These are phyloP conservation scores for Petrocephalus sullivani DNA, from an alignment of 2,797 vertebrate genomes.

Conservation along the genomic window DNA sequence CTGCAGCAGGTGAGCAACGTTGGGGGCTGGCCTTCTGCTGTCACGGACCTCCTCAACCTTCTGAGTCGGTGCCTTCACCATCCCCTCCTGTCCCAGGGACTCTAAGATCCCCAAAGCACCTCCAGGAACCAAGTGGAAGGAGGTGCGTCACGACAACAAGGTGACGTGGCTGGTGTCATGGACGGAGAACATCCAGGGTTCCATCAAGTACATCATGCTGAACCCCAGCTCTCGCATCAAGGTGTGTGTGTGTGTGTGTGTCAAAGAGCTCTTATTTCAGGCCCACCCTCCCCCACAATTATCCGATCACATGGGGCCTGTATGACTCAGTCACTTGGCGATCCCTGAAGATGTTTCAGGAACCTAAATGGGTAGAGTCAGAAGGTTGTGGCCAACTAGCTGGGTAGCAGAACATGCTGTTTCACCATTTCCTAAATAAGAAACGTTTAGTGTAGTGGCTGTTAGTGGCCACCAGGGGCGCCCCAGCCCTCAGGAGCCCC, in stretches of 20 bases:
- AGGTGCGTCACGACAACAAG: constrained; percentile 92
- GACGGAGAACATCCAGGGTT: constrained; percentile 97
- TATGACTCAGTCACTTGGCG: background rate
- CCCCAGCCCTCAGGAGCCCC: background rate
- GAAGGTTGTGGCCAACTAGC: background rate
- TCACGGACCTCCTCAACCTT: background rate
- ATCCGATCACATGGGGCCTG: too few species aligned
- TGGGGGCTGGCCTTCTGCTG: background rate
- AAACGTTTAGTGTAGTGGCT: background rate
- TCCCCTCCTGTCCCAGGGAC: constrained; percentile 61
- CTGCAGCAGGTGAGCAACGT: constrained; percentile 82
- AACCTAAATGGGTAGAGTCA: background rate
- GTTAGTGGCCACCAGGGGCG: background rate
- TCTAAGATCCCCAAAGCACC: constrained; percentile 83
- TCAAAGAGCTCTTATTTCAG: background rate
- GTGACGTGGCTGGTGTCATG: constrained; percentile 97
- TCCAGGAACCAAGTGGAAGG: constrained; percentile 91
- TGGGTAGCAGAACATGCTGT: background rate
- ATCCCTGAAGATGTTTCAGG: background rate
- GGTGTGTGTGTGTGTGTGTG: constrained; percentile 54
- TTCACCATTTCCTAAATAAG: background rate
- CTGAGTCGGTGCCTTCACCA: background rate
- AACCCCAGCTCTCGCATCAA: constrained; percentile 97
- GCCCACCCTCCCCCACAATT: too few species aligned
- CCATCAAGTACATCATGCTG: constrained; percentile 97